These are phyloP conservation scores for Haliclona indistincta DNA, from an alignment of 37 sponge, comb jelly and placozoan genomes.

Conservation along the genomic window DNA sequence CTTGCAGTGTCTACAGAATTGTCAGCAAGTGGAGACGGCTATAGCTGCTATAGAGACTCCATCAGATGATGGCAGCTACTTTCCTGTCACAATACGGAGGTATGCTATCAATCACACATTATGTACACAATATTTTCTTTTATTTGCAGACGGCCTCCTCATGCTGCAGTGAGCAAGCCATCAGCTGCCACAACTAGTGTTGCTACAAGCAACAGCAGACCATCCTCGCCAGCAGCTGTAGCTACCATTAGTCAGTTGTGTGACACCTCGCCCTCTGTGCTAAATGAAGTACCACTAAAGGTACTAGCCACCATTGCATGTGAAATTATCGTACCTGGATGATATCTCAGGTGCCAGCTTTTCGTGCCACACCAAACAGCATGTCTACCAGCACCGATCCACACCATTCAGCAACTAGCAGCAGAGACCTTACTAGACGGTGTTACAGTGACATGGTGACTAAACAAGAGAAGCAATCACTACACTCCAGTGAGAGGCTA, in stretches of 20 bases:
- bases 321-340: no score
- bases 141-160: not conserved
- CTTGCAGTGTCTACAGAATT: slow-evolving; percentile 22
- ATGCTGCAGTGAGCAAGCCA: not conserved
- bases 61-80: slow-evolving; percentile 12
- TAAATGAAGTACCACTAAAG: not conserved
- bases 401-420: not conserved
- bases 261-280: slow-evolving; percentile 39
- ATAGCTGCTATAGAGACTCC: slow-evolving; percentile 23
- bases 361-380: slow-evolving; percentile 17
- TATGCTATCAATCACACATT: no score
- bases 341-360: slow-evolving; percentile 22
- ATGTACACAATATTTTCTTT: no score
- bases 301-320: slow-evolving; percentile 1
- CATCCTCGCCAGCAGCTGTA: no score
- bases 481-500: no score
- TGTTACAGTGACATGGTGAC: not conserved
- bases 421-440: not conserved
- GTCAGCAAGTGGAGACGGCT: slow-evolving; percentile 21
- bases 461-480: no score
- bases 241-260: slow-evolving; percentile 15
- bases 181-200: not conserved
- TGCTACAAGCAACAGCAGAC: slow-evolving; percentile 1
- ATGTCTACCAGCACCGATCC: not conserved
- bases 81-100: slow-evolving; percentile 34